A percentile compares a stretch with the other conserved stretches of the same genome.
These are phyloP conservation scores for Coelopa pilipes DNA, from an alignment of 2,888 invertebrate species.

Conservation along the genomic window DNA sequence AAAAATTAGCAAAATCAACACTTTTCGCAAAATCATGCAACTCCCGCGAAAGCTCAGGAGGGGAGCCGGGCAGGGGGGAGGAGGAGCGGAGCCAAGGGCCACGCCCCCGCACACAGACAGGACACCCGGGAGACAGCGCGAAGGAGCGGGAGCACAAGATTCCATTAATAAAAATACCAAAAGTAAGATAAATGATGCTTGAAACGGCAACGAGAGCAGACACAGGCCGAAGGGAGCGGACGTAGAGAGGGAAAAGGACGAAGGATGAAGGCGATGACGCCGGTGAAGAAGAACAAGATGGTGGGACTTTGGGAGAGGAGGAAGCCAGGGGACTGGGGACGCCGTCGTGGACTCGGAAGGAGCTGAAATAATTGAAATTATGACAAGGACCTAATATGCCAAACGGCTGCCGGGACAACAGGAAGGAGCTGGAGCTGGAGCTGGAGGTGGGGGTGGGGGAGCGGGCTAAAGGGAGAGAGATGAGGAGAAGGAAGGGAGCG, in stretches of 20 bases:
- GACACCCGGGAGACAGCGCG: neutral
- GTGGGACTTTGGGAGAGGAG: neutral
- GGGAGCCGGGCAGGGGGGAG: neutral
- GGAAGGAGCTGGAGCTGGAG: neutral
- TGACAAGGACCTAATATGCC: constrained; percentile 45
- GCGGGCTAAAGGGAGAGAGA: neutral
- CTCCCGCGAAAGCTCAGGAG: neutral
- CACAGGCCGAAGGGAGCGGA: constrained; percentile 18
- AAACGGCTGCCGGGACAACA: constrained; percentile 12
- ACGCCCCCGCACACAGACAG: neutral
- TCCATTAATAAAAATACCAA: constrained; percentile 48
- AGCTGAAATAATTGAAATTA: constrained; percentile 47
- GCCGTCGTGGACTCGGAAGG: neutral
- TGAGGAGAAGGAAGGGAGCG: neutral
- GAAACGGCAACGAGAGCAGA: constrained; percentile 44
- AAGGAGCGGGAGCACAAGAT: constrained; percentile 45
- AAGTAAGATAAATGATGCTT: constrained; percentile 50
- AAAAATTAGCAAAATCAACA: constrained; percentile 24
- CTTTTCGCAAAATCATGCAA: neutral
- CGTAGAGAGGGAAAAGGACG: neutral
- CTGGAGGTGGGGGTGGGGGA: neutral
- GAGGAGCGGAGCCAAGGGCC: neutral
- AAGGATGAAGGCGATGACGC: no score
- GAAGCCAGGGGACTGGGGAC: no score
- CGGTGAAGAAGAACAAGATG: neutral